phyloP scores from a whole-genome alignment of 2,797 vertebrate genomes.

The Xiphorhynchus erythropygius region DNA sequence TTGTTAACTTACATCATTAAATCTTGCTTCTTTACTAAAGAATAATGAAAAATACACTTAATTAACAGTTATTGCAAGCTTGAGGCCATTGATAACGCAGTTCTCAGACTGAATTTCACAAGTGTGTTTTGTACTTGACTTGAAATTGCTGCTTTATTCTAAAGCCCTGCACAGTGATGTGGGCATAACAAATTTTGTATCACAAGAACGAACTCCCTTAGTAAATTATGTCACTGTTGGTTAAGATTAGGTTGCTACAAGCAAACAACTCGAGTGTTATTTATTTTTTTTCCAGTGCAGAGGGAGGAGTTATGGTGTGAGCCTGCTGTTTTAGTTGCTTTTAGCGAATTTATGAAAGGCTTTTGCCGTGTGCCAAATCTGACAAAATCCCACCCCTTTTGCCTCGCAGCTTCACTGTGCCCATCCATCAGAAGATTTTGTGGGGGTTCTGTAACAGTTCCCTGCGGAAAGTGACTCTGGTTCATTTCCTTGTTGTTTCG shows the following conservation, averaged over 20 bases:
- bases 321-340: conserved; percentile 56
- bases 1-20: conserved; percentile 84
- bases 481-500: conserved; percentile 79
- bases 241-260: conserved; percentile 83
- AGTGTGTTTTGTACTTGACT: conserved; percentile 72
- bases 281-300: conserved; percentile 24
- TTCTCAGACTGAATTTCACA: conserved; percentile 77
- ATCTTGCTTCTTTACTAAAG: conserved; percentile 80
- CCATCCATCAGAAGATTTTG: conserved; percentile 25
- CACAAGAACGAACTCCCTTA: conserved; percentile 68
- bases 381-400: neutral
- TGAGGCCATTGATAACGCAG: conserved; percentile 78
- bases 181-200: conserved; percentile 45
- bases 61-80: conserved; percentile 82
- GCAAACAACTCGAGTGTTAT: conserved; percentile 61
- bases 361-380: conserved; percentile 12
- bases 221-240: conserved; percentile 84
- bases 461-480: conserved; percentile 61
- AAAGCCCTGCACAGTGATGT: conserved; percentile 45
- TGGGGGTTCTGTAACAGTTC: conserved; percentile 31
- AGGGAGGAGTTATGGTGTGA: conserved; percentile 24
- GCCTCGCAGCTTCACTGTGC: neutral
- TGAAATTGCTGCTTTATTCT: conserved; percentile 63
- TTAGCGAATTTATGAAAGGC: conserved; percentile 54
- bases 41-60: conserved; percentile 84